phyloP scores from a whole-genome alignment of 1,140 invertebrate species.

The Monochamus saltuarius region DNA sequence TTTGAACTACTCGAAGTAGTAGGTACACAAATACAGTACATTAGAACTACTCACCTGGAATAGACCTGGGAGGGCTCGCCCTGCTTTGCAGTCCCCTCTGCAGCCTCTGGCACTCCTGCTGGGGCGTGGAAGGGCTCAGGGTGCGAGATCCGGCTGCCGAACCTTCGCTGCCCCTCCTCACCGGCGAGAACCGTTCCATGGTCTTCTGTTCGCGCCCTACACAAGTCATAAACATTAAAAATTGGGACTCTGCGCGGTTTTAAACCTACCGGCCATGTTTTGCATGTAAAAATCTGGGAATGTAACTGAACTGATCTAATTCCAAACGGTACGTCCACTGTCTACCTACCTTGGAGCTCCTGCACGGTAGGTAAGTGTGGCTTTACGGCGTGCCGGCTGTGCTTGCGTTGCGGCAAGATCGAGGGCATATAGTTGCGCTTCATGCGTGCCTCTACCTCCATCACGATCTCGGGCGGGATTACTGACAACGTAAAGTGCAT shows the following conservation, averaged over 20 bases:
- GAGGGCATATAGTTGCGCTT: slow-evolving; percentile 60
- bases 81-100: slow-evolving; percentile 59
- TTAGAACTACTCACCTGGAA: slow-evolving; percentile 39
- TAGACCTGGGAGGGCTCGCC: slow-evolving; percentile 57
- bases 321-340: background rate
- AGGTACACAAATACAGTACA: too few relatives aligned
- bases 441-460: slow-evolving; percentile 87
- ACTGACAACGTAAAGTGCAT: slow-evolving; percentile 64
- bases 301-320: too few relatives aligned
- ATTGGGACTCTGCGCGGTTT: too few relatives aligned
- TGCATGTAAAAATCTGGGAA: too few relatives aligned
- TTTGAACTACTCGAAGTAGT: too few relatives aligned
- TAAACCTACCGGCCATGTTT: background rate
- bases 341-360: slow-evolving; percentile 56
- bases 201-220: slow-evolving; percentile 57
- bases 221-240: background rate
- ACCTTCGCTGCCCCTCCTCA: slow-evolving; percentile 84
- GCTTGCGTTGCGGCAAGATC: slow-evolving; percentile 49
- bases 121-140: slow-evolving; percentile 57
- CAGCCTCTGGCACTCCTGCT: slow-evolving; percentile 73
- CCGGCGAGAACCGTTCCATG: slow-evolving; percentile 83
- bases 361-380: slow-evolving; percentile 59
- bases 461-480: slow-evolving; percentile 81
- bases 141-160: slow-evolving; percentile 60
- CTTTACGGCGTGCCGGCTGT: slow-evolving; percentile 46